Conservation (phyloP, 2,797 vertebrate species). For the Limosa lapponica region DNA sequence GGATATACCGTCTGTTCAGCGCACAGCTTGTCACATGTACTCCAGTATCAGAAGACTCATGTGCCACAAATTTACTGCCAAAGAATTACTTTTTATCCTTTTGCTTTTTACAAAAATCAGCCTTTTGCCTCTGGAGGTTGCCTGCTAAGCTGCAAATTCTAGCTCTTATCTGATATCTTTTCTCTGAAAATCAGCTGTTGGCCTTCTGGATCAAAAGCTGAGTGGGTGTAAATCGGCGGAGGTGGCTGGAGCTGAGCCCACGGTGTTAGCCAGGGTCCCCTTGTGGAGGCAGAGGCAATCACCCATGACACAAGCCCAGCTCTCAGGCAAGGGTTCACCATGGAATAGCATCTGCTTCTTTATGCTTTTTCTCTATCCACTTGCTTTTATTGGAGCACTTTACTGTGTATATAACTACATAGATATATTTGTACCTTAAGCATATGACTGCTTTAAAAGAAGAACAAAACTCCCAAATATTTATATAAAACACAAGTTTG, state of each 20-base stretch:
- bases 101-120: not conserved
- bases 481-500: not conserved
- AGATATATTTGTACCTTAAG: not conserved
- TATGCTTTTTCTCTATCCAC: rapidly evolving
- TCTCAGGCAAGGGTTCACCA: not conserved
- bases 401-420: not conserved
- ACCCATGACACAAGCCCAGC: not conserved
- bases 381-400: not conserved
- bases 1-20: not conserved
- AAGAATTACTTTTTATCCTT: not conserved
- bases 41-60: not conserved
- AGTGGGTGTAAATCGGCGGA: not conserved
- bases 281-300: not conserved
- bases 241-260: not conserved
- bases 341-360: not conserved
- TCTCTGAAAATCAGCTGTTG: not conserved
- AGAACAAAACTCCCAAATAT: not conserved
- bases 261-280: rapidly evolving
- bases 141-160: not conserved
- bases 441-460: not conserved
- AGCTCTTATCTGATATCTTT: not conserved
- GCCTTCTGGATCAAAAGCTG: not conserved
- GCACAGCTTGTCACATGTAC: not conserved
- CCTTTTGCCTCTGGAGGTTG: not conserved
- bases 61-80: not conserved